phyloP scores from a whole-genome alignment of 37 sponge, comb jelly and placozoan species.

The Crambe crambe region DNA sequence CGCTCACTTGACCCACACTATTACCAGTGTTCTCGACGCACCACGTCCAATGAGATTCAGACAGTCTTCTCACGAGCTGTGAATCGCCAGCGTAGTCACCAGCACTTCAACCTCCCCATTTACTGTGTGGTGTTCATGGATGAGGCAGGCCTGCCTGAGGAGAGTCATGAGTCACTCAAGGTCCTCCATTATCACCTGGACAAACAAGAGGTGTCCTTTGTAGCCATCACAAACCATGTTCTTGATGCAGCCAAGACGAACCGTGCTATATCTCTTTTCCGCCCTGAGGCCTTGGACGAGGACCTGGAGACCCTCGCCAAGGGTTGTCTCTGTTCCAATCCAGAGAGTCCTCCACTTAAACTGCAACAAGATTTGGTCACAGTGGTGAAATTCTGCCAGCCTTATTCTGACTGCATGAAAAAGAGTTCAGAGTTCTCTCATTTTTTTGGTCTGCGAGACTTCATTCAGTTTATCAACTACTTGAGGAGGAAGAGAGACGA shows the following conservation, averaged over 20 bases:
- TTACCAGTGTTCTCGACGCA: conserved; percentile 89
- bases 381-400: conserved; percentile 50
- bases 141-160: conserved; percentile 92
- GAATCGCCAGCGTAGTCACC: conserved; percentile 68
- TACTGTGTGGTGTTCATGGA: conserved; percentile 94
- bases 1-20: conserved; percentile 73
- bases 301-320: conserved; percentile 66
- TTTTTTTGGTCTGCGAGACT: conserved; percentile 88
- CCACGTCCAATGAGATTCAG: conserved; percentile 88
- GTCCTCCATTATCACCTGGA: conserved; percentile 93
- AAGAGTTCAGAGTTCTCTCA: not conserved
- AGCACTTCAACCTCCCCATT: conserved; percentile 48
- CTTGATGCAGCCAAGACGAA: conserved; percentile 95
- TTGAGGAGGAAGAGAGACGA: conserved; percentile 52
- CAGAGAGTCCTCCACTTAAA: conserved; percentile 51
- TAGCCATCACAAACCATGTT: conserved; percentile 89
- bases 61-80: conserved; percentile 82
- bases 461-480: conserved; percentile 87
- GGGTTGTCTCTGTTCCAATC: conserved; percentile 60
- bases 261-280: conserved; percentile 81
- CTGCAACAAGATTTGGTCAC: conserved; percentile 31
- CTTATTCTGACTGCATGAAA: conserved; percentile 48
- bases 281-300: conserved; percentile 70
- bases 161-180: conserved; percentile 91
- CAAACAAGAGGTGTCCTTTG: conserved; percentile 84